Base-by-base conservation (phyloP, 2,797 vertebrate genomes). In the Neosilurus hyrtlii region DNA sequence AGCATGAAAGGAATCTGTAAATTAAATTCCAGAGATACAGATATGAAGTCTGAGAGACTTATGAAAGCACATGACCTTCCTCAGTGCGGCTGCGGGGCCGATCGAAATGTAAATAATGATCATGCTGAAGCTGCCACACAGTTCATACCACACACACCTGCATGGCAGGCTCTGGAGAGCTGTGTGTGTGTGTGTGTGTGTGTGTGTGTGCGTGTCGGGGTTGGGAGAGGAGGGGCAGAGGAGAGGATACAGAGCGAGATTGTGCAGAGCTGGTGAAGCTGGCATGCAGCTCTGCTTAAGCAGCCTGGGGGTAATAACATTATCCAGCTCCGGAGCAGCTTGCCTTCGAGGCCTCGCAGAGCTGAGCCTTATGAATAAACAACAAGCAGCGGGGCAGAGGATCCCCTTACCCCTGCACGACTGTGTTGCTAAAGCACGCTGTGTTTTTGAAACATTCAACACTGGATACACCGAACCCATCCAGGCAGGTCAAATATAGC, bases 321-420 rank as follows among this genome's bases (percentile, higher is more conserved):
- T 89, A 91, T 94, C 92, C 89, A 89, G 91, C 90, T 91, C 91
- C 88, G 86, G 87, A 94, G 92, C 86, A 56, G 92, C 92, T 93
- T 95, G 92, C 92, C 92, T 92, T 75, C 87, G 92, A 87, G 92
- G 89, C 88, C 90, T 90, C 90, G 89, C 83, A 86, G 90, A 91
- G 91, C 92, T 90, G 90, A 92, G 92, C 88, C 88, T 93, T 94
- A 94, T 95, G 93, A 94, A 95, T 95, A 95, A 94, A 93, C 90
- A 91, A 90, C 89, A 90, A 89, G 88, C 91, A 91, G 89, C 90
- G 67, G 67, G 76, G 79, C 86, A 78, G 90, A 90, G 91, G 94
- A 93, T 94, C 91, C 89, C 86, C 90, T 93, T 94, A 93, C 93
- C 92, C 91, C 93, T 93, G 93, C 87, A 87, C 89, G 90, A 94